Conservation (phyloP, 2,113 vertebrate genomes). For the Aleadryas rufinucha region DNA sequence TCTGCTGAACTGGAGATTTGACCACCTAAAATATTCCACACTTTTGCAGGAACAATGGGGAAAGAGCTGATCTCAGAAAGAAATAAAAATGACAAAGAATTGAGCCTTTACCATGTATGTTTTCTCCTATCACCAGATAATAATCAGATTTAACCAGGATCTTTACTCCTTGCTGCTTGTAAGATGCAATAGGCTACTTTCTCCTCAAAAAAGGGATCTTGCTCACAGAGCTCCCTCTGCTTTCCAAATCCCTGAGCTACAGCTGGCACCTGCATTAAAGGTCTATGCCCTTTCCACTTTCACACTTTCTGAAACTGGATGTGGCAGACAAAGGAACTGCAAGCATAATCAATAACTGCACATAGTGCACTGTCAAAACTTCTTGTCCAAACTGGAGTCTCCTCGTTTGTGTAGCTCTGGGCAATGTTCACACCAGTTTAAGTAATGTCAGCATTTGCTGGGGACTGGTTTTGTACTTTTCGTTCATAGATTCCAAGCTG, state of each 20-base stretch:
- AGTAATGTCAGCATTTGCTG: not conserved
- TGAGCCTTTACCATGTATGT: not conserved
- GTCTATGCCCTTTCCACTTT: not conserved
- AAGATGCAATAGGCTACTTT: not conserved
- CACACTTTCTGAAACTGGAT: not conserved
- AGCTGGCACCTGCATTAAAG: not conserved
- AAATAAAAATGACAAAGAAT: not conserved
- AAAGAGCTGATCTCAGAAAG: not conserved
- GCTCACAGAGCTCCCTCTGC: slow-evolving; percentile 59
- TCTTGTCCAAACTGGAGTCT: not conserved
- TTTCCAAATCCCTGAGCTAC: slow-evolving; percentile 31
- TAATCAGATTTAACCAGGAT: not conserved
- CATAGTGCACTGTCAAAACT: not conserved
- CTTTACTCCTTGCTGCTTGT: not conserved
- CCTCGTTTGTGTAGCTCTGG: not conserved
- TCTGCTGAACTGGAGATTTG: not conserved
- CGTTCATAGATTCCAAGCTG: not conserved
- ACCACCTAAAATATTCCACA: not conserved
- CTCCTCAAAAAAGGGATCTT: not conserved
- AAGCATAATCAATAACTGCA: not conserved
- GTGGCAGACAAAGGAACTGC: not conserved
- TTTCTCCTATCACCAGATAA: not conserved
- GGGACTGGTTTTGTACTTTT: not conserved
- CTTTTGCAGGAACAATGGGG: not conserved
- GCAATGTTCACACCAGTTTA: not conserved